A percentile compares a stretch with the other conserved stretches of the same genome.
Conservation (phyloP, 2,888 invertebrate species). For the Synanthedon formicaeformis region DNA sequence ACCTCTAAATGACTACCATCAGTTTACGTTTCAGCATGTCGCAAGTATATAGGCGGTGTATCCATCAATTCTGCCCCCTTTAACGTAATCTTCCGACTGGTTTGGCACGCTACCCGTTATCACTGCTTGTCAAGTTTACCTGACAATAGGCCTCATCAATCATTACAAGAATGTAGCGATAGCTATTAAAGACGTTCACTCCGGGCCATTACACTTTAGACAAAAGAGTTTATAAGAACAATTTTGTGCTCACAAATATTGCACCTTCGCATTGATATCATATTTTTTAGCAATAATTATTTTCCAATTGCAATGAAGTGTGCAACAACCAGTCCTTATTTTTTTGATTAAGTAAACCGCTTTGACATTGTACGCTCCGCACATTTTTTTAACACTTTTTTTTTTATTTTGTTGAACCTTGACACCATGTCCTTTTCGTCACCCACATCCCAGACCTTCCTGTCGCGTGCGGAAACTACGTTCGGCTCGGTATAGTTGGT, state of each 20-base stretch:
- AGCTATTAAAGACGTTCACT: constrained; percentile 30
- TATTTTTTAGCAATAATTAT: constrained; percentile 4
- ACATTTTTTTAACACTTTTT: constrained; percentile 20
- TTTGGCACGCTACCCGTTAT: constrained; percentile 42
- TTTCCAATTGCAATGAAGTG: not conserved
- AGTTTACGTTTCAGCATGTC: not conserved
- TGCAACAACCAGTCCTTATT: not conserved
- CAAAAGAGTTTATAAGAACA: constrained; percentile 40
- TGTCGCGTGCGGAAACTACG: constrained; percentile 21
- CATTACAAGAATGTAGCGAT: constrained; percentile 36
- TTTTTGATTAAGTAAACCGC: not conserved
- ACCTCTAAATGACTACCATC: not conserved
- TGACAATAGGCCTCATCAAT: constrained; percentile 63
- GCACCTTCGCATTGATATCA: constrained; percentile 4
- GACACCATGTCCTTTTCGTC: constrained; percentile 10
- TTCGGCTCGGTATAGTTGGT: constrained; percentile 7
- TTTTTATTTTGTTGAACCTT: constrained; percentile 15
- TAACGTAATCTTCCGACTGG: constrained; percentile 46
- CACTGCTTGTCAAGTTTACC: constrained; percentile 41
- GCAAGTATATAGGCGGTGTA: constrained; percentile 2
- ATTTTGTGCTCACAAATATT: constrained; percentile 4
- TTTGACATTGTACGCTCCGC: constrained; percentile 14
- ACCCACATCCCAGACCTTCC: constrained; percentile 14
- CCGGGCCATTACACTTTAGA: constrained; percentile 39
- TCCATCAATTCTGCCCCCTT: constrained; percentile 28